phyloP scores from a whole-genome alignment of 2,797 vertebrate species.

The Vultur gryphus region DNA sequence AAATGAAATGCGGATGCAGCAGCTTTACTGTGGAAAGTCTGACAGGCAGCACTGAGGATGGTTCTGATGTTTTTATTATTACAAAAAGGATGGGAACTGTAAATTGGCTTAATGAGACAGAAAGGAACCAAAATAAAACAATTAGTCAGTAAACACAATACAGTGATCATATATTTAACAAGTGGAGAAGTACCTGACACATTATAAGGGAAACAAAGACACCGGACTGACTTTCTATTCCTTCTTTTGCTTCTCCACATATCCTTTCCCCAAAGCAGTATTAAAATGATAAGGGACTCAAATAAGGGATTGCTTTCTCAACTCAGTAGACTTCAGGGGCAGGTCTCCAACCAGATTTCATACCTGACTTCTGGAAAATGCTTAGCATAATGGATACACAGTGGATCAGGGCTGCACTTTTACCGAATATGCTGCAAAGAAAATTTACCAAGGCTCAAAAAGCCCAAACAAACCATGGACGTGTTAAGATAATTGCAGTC shows the following conservation, averaged over 20 bases:
- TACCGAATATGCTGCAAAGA: neutral
- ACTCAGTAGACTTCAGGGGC: neutral
- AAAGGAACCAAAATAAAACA: conserved; percentile 16
- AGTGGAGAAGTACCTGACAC: neutral
- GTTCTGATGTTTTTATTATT: neutral
- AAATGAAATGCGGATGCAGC: conserved; percentile 5
- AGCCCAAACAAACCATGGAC: neutral
- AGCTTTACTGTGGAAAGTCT: neutral
- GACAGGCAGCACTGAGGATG: neutral
- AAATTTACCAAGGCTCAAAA: neutral
- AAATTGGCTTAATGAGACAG: conserved; percentile 9
- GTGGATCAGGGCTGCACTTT: neutral
- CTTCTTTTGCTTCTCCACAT: neutral
- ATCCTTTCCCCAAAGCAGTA: neutral
- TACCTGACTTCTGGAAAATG: neutral
- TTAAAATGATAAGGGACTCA: neutral
- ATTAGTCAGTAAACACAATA: neutral
- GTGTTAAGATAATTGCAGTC: neutral
- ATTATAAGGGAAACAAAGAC: neutral
- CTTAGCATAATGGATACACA: neutral
- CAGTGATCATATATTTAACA: neutral
- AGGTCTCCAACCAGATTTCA: neutral
- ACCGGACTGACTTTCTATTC: neutral
- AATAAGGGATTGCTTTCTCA: neutral
- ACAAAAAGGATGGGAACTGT: neutral